Evolutionary conservation across 1,140 invertebrate genomes (phyloP).

Genomic region (Notospermus geniculatus): DNA sequence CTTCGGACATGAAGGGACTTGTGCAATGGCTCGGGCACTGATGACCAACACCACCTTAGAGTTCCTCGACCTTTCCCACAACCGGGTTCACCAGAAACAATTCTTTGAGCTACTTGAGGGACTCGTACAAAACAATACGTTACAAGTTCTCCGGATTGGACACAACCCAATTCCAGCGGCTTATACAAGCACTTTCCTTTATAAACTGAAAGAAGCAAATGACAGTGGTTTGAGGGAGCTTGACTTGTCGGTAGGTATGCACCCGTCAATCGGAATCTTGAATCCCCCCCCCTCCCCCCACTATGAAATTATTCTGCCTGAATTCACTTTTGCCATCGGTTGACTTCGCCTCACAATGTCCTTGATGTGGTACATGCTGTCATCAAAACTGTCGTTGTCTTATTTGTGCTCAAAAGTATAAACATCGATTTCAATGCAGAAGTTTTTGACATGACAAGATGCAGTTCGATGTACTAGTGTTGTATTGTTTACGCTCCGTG

Average conservation of each 20-base stretch:
- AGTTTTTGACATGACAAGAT: too few species aligned
- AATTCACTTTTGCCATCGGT: too few species aligned
- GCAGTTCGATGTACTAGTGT: too few species aligned
- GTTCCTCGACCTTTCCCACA: slow-evolving; percentile 38
- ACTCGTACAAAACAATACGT: slow-evolving; percentile 35
- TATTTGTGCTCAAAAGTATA: too few species aligned
- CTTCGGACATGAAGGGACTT: slow-evolving; percentile 43
- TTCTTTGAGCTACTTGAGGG: slow-evolving; percentile 40
- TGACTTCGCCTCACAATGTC: too few species aligned
- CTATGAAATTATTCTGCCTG: too few species aligned
- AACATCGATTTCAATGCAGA: too few species aligned
- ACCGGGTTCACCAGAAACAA: slow-evolving; percentile 42
- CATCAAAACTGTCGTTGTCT: too few species aligned
- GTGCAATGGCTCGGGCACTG: slow-evolving; percentile 37
- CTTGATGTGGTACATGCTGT: too few species aligned
- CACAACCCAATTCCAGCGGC: slow-evolving; percentile 41
- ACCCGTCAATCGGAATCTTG: background rate
- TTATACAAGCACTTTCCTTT: slow-evolving; percentile 33
- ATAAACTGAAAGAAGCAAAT: slow-evolving; percentile 1
- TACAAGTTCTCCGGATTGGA: slow-evolving; percentile 37
- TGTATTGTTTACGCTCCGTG: too few species aligned
- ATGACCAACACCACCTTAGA: slow-evolving; percentile 31
- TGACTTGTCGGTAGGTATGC: slow-evolving; percentile 15
- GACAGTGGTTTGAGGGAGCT: slow-evolving; percentile 17
- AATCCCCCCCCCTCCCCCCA: background rate